Conservation (phyloP, 1,140 invertebrate genomes). For the Lutraria rhynchaena region DNA sequence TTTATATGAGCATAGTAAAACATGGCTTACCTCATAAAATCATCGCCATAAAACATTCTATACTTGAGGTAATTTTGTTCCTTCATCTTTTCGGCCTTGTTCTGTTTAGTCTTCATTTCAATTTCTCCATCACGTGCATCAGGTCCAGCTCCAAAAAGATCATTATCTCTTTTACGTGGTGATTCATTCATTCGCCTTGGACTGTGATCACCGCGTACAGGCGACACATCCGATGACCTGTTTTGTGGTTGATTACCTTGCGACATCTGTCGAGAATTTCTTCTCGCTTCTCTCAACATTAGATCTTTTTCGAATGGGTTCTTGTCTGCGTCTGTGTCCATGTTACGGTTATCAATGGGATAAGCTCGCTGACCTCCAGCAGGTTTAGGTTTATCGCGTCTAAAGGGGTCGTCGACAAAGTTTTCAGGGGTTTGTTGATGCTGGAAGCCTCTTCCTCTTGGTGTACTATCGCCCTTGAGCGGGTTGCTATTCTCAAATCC, state of each 20-base stretch:
- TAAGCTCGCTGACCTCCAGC: not conserved
- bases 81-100: conserved; percentile 19
- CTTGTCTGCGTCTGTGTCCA: not conserved
- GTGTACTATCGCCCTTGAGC: conserved; percentile 28
- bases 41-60: conserved; percentile 19
- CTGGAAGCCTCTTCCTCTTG: not conserved
- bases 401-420: conserved; percentile 9
- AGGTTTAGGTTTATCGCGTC: not conserved
- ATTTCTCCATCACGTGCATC: not conserved
- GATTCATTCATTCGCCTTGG: not conserved
- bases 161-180: not conserved
- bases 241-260: not conserved
- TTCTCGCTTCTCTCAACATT: not conserved
- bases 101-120: not conserved
- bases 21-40: conserved; percentile 10
- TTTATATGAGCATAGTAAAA: too few relatives aligned
- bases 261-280: not conserved
- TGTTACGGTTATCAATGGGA: not conserved
- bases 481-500: conserved; percentile 27
- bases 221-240: not conserved
- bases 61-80: conserved; percentile 22
- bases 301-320: conserved; percentile 36
- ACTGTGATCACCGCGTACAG: not conserved
- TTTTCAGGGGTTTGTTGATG: not conserved
- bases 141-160: not conserved